A percentile compares a stretch with the other conserved stretches of the same genome.
Evolutionary conservation across 1,140 invertebrate genomes (phyloP).

Genomic region (Lamellibrachia luymesi): DNA sequence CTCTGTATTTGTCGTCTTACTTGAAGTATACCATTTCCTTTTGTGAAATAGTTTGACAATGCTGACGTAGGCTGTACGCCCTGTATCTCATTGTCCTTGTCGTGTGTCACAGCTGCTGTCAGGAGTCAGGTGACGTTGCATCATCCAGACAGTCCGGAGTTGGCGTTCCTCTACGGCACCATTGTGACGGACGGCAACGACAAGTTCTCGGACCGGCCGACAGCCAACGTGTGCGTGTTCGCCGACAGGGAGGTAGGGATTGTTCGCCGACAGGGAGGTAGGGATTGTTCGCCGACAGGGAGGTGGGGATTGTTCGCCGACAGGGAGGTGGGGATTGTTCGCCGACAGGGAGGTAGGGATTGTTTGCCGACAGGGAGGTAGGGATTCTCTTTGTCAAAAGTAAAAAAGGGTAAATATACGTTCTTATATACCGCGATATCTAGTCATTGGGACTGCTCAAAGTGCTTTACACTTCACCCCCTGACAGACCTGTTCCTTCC

Average conservation of each 20-base stretch:
- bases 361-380: constrained; percentile 47
- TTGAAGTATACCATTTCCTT: neutral
- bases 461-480: too few species aligned
- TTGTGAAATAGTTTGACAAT: neutral
- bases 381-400: too few species aligned
- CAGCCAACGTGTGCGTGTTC: constrained; percentile 50
- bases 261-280: constrained; percentile 34
- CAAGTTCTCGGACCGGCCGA: constrained; percentile 25
- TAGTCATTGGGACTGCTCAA: too few species aligned
- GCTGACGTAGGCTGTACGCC: neutral
- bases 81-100: neutral
- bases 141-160: constrained; percentile 45
- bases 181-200: constrained; percentile 52
- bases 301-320: constrained; percentile 34
- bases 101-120: constrained; percentile 38
- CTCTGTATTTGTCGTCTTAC: too few species aligned
- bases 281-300: constrained; percentile 52
- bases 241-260: constrained; percentile 47
- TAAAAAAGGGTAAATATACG: too few species aligned
- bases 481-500: too few species aligned
- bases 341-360: constrained; percentile 30
- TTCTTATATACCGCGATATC: too few species aligned
- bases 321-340: constrained; percentile 36
- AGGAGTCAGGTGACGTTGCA: constrained; percentile 36
- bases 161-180: constrained; percentile 52